Evolutionary conservation across 2,797 vertebrate genomes (phyloP).

Genomic region (Myotis myotis): DNA sequence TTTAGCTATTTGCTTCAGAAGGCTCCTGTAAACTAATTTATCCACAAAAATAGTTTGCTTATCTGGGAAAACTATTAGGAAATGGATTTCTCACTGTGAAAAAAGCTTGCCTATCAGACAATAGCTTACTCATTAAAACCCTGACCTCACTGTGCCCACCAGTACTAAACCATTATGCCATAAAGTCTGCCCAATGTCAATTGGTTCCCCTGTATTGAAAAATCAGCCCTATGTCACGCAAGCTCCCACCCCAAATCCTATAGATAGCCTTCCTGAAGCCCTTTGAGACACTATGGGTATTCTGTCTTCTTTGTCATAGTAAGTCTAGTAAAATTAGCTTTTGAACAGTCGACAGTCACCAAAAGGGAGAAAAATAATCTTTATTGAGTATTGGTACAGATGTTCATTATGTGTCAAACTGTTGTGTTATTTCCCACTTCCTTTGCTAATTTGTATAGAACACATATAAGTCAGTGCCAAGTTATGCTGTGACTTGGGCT

Average conservation of each 20-base stretch:
- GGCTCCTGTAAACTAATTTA: neutral
- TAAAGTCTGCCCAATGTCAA: neutral
- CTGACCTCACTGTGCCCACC: neutral
- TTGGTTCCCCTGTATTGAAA: neutral
- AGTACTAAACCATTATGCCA: neutral
- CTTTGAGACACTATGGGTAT: neutral
- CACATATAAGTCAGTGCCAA: neutral
- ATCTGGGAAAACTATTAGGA: neutral
- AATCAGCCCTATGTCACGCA: neutral
- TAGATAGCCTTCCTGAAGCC: neutral
- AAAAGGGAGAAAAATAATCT: neutral
- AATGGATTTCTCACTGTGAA: neutral
- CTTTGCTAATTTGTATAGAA: neutral
- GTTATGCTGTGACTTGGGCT: neutral
- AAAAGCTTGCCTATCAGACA: neutral
- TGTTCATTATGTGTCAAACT: neutral
- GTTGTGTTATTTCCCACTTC: neutral
- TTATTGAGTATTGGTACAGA: neutral
- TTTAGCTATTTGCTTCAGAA: neutral
- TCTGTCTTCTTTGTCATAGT: neutral
- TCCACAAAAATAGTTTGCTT: neutral
- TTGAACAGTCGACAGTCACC: neutral
- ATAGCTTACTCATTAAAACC: neutral
- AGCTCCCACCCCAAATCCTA: neutral
- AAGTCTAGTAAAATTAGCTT: constrained; percentile 15